Base-by-base conservation (phyloP, 2,113 vertebrate species). In the Chrysochloris asiatica region DNA sequence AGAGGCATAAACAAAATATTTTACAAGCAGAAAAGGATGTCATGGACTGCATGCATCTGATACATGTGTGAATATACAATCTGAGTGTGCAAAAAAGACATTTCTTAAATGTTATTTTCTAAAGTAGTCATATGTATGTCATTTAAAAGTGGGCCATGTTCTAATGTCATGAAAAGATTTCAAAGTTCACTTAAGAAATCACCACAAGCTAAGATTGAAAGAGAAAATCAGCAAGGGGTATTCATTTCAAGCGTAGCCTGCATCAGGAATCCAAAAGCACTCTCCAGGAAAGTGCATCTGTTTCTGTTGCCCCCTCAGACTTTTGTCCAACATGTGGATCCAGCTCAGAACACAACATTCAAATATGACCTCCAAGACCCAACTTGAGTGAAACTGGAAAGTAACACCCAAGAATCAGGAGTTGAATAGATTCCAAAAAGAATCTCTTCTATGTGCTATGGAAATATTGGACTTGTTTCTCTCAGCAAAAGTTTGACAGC, bases 261-360 rank as follows among this genome's bases (percentile, higher is more conserved):
- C 24, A 4, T 67, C 45, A 54, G 54, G 48, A 90, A 65, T 59
- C 16, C 56, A 41, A 63, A 80, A 52, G 21, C 17, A 21, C 16
- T 30, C 75, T n/a, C 36, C 30, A 69, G 33, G 4, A 33, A n/a
- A 8, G 0, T 16, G n/a, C 16, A 48, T 73, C 12, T 43, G 24
- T 69, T 69, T 93, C 85, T 21, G 26, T 52, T 30, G 36, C 47
- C 6, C 48, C n/a, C 19, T 9, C 14, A 10, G 28, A 43, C 10
- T 50, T 87, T 61, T 88, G 7, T 19, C 72, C 65, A 93, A 85
- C n/a, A 65, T 30, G 26, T 22, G 61, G 67, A 83, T 19, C 33
- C 36, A 16, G 54, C 45, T 85, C 22, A 24, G 45, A 76, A 26
- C 88, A 69, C 11, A 59, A 50, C 90, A 79, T 47, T 45, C 61